Percentiles rank a stretch among this genome's conserved stretches.
Conservation (phyloP, 2,888 invertebrate genomes). For the Acrocyrtus sp. region DNA sequence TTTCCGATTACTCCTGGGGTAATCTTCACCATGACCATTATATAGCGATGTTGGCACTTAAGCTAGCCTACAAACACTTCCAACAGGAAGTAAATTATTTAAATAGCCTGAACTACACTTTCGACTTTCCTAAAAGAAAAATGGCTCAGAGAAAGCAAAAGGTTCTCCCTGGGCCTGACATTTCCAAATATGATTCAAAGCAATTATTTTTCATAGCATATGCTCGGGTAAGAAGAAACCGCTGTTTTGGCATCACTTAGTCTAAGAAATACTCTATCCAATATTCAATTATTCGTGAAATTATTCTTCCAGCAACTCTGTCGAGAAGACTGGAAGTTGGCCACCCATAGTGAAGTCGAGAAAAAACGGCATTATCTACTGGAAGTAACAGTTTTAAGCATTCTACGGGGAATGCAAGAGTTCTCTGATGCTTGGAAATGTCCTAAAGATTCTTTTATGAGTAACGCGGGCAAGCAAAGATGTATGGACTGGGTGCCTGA, state of each 20-base stretch:
- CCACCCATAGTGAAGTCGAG: not conserved
- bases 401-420: not conserved
- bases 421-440: not conserved
- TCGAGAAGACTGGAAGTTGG: not conserved
- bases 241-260: too few relatives aligned
- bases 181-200: too few relatives aligned
- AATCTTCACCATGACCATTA: not conserved
- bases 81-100: too few relatives aligned
- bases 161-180: too few relatives aligned
- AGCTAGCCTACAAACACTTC: not conserved
- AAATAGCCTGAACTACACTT: too few relatives aligned
- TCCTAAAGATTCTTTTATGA: not conserved
- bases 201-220: not conserved
- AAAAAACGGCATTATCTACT: not conserved
- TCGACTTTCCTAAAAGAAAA: too few relatives aligned
- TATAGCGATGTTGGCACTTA: not conserved
- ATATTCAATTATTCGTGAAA: not conserved
- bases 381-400: not conserved
- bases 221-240: not conserved
- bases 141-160: too few relatives aligned
- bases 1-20: not conserved
- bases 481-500: not conserved
- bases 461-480: not conserved
- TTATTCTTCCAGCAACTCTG: not conserved
- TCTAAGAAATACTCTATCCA: too few relatives aligned